Evolutionary conservation across 2,797 vertebrate genomes (phyloP).

Genomic region (Phylloscopus collybita): DNA sequence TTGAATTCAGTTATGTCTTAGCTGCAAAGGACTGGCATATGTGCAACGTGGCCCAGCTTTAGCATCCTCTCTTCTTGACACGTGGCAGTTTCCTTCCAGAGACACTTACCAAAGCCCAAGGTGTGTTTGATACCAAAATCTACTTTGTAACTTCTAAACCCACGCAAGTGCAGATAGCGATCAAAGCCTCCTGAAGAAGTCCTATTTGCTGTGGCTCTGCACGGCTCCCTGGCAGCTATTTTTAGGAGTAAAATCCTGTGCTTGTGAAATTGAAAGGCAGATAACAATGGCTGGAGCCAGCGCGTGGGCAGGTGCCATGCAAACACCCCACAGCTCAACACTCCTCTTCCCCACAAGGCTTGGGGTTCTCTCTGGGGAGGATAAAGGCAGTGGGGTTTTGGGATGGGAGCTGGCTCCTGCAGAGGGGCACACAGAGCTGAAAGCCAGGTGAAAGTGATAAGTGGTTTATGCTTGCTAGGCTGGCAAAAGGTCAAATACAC

Average conservation of each 20-base stretch:
- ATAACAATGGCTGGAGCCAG: neutral
- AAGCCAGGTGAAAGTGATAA: rapidly evolving
- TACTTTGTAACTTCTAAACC: constrained; percentile 43
- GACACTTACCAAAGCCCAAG: neutral
- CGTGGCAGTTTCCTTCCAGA: constrained; percentile 25
- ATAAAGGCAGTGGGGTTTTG: neutral
- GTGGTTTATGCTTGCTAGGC: neutral
- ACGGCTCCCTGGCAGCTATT: constrained; percentile 20
- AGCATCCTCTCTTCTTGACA: constrained; percentile 7
- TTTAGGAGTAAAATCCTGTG: constrained; percentile 52
- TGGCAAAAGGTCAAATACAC: neutral
- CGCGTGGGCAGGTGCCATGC: neutral
- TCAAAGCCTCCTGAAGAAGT: constrained; percentile 36
- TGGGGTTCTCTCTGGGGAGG: neutral
- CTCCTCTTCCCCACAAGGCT: rapidly evolving
- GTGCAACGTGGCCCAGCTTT: neutral
- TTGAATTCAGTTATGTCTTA: constrained; percentile 11
- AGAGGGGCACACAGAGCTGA: neutral
- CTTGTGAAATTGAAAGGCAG: constrained; percentile 40
- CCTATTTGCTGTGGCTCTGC: constrained; percentile 54
- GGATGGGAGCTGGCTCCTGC: neutral
- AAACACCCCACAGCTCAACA: neutral
- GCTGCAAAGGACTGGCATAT: neutral
- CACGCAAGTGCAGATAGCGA: constrained; percentile 27
- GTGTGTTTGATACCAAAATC: constrained; percentile 36